A percentile compares a stretch with the other conserved stretches of the same genome.
phyloP scores from a whole-genome alignment of 2,797 vertebrate genomes.

The Pantherophis vulpinus region DNA sequence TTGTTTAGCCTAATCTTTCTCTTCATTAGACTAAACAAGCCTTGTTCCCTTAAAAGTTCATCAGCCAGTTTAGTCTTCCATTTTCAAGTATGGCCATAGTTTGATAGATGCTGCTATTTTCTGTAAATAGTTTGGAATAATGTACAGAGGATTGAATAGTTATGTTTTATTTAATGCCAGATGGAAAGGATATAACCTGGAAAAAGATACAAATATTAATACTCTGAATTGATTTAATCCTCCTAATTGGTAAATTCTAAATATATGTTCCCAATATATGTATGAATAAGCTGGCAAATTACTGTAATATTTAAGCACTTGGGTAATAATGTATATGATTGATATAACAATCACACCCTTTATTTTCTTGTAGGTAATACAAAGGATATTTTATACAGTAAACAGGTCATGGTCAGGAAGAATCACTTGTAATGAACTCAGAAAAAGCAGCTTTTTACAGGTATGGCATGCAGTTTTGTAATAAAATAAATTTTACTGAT shows the following conservation, averaged over 20 bases:
- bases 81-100: neutral
- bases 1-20: neutral
- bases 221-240: neutral
- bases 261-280: neutral
- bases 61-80: neutral
- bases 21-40: neutral
- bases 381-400: constrained; percentile 95
- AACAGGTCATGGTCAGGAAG: constrained; percentile 94
- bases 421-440: constrained; percentile 87
- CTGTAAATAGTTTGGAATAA: neutral
- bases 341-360: neutral
- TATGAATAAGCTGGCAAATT: neutral
- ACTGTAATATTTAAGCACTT: neutral
- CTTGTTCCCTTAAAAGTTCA: neutral
- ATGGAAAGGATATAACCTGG: neutral
- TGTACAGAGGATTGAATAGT: neutral
- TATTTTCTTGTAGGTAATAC: constrained; percentile 81
- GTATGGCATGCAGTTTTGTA: constrained; percentile 53
- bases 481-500: neutral
- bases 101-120: neutral
- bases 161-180: neutral
- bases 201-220: neutral
- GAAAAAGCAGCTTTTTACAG: constrained; percentile 93
- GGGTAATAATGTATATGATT: neutral
- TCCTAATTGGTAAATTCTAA: neutral